Conservation (phyloP, 2,113 vertebrate genomes). For the Callospermophilus lateralis region DNA sequence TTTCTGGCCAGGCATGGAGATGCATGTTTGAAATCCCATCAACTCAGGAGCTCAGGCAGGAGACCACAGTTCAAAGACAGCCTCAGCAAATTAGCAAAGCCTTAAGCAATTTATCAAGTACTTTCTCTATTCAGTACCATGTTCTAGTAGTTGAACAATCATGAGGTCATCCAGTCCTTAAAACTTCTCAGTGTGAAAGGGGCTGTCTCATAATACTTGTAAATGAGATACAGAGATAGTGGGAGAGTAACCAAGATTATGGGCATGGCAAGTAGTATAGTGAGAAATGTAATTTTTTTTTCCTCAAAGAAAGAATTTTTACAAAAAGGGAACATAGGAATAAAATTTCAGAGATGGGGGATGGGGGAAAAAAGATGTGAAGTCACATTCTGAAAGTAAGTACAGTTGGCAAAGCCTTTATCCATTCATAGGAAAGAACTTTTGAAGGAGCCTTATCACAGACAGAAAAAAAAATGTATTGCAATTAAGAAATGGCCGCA, state of each 20-base stretch:
- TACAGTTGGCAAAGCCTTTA: not conserved
- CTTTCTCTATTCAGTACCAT: not conserved
- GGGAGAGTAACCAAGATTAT: not conserved
- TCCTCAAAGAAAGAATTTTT: too few relatives aligned
- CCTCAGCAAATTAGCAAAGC: too few relatives aligned
- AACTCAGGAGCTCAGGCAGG: too few relatives aligned
- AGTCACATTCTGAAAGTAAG: not conserved
- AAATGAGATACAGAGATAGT: not conserved
- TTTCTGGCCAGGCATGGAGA: not conserved
- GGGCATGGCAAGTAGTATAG: not conserved
- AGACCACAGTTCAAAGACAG: too few relatives aligned
- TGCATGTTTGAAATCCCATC: too few relatives aligned
- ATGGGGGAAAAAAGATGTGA: too few relatives aligned
- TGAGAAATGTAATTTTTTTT: not conserved
- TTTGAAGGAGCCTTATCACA: not conserved
- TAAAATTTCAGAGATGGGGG: not conserved
- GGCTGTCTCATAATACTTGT: not conserved
- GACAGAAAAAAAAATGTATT: too few relatives aligned
- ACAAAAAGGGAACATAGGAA: not conserved
- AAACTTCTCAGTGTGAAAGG: not conserved
- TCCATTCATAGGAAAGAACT: not conserved
- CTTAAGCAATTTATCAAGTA: too few relatives aligned
- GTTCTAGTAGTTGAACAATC: not conserved
- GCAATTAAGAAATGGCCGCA: too few relatives aligned
- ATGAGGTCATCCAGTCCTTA: not conserved